Conservation (phyloP, 2,888 invertebrate species). For the Oconnorella tubifera region DNA sequence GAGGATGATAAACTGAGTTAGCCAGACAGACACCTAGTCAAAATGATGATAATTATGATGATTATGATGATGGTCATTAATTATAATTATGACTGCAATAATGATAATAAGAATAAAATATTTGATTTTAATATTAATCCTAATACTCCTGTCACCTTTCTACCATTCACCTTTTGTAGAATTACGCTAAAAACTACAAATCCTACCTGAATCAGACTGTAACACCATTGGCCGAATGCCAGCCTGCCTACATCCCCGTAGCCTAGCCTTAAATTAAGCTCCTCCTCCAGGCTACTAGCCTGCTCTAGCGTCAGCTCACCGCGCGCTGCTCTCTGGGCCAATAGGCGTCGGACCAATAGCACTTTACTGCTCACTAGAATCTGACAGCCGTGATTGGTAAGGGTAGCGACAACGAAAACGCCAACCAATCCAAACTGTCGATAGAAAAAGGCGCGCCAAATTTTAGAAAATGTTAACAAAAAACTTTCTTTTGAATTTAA, state of each 20-base stretch:
- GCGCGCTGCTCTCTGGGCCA: neutral
- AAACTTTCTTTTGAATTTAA: no score
- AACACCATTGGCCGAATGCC: conserved; percentile 43
- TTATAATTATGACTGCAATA: no score
- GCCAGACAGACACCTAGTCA: conserved; percentile 43
- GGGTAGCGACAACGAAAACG: conserved; percentile 43
- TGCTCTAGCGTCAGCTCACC: conserved; percentile 12
- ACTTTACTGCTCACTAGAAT: conserved; percentile 50
- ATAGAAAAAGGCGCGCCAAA: no score
- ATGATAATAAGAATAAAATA: no score
- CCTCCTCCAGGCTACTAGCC: conserved; percentile 5
- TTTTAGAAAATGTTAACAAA: no score
- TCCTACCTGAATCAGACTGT: conserved; percentile 45
- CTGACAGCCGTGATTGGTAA: conserved; percentile 52
- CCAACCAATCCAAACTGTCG: conserved; percentile 48
- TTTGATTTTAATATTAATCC: no score
- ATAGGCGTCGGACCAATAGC: conserved; percentile 35
- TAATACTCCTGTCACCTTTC: no score
- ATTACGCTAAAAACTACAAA: no score
- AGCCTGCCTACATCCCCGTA: conserved; percentile 51
- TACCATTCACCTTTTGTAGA: no score
- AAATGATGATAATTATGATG: no score
- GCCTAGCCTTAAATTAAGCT: conserved; percentile 19
- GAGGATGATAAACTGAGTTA: conserved; percentile 52
- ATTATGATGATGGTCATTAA: no score